Percentiles rank a stretch among this genome's conserved stretches.
These are phyloP conservation scores for Fulica atra DNA, from an alignment of 2,113 vertebrate genomes.

Conservation along the genomic window DNA sequence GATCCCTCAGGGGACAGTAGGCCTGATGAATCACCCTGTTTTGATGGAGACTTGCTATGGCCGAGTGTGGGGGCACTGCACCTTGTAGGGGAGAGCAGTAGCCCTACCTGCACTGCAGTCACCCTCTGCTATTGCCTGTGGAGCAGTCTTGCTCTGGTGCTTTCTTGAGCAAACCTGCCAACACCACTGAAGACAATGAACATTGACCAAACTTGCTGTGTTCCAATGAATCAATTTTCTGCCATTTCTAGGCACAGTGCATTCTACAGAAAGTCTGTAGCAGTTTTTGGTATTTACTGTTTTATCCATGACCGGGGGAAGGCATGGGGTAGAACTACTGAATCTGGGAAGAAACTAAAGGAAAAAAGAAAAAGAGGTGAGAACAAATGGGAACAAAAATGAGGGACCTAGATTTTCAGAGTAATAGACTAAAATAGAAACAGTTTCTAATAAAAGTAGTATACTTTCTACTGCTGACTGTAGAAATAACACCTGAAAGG, in stretches of 20 bases:
- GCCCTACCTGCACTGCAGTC: neutral
- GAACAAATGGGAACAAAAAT: neutral
- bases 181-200: too few species aligned
- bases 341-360: neutral
- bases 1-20: neutral
- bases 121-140: too few species aligned
- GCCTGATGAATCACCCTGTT: too few species aligned
- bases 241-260: neutral
- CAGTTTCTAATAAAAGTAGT: neutral
- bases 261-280: neutral
- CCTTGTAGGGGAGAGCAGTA: neutral
- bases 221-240: neutral
- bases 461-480: neutral
- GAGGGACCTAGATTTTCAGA: neutral
- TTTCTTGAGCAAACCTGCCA: too few species aligned
- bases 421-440: neutral
- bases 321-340: neutral
- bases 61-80: fast-evolving
- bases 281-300: neutral
- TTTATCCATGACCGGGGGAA: neutral
- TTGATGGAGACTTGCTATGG: neutral
- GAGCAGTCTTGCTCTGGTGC: too few species aligned
- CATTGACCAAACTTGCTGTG: neutral
- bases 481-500: neutral
- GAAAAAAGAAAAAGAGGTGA: neutral